These are phyloP conservation scores for Chymomyza costata DNA, from an alignment of 1,140 invertebrate genomes.

Conservation along the genomic window DNA sequence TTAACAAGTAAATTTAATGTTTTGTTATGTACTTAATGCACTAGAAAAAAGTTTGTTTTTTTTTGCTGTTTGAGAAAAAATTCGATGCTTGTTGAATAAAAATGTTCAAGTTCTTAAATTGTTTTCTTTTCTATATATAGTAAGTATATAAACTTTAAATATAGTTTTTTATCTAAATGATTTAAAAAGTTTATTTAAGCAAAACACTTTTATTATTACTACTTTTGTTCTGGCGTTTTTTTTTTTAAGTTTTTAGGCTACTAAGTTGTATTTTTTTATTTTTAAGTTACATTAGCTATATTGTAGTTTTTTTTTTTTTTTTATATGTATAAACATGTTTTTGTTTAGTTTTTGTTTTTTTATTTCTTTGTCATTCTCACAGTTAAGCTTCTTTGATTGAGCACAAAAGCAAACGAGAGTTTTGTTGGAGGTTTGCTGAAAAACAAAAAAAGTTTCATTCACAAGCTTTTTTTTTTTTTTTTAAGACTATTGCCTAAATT, in stretches of 20 bases:
- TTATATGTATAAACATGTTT: constrained; percentile 25
- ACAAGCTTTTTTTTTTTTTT: constrained; percentile 10
- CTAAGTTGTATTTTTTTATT: constrained; percentile 35
- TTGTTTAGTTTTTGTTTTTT: constrained; percentile 35
- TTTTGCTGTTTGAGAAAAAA: constrained; percentile 61
- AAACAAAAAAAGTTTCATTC: constrained; percentile 21
- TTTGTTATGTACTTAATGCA: too few relatives aligned
- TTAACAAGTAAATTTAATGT: too few relatives aligned
- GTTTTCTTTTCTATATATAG: constrained; percentile 20
- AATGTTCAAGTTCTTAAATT: constrained; percentile 41
- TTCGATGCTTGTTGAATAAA: constrained; percentile 68
- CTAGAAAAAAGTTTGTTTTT: constrained; percentile 68
- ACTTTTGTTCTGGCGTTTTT: constrained; percentile 17
- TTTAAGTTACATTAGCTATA: constrained; percentile 26
- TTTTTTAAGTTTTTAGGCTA: constrained; percentile 22
- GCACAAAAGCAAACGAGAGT: constrained; percentile 73
- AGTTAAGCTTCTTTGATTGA: constrained; percentile 75
- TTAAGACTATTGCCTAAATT: neutral
- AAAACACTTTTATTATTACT: constrained; percentile 16
- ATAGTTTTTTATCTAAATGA: neutral
- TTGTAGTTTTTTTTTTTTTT: constrained; percentile 7
- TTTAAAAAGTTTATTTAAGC: constrained; percentile 18
- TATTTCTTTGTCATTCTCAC: constrained; percentile 65
- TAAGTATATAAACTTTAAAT: constrained; percentile 14
- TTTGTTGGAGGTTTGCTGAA: constrained; percentile 30